Conservation (phyloP, 2,113 vertebrate genomes). For the Puntigrus tetrazona region DNA sequence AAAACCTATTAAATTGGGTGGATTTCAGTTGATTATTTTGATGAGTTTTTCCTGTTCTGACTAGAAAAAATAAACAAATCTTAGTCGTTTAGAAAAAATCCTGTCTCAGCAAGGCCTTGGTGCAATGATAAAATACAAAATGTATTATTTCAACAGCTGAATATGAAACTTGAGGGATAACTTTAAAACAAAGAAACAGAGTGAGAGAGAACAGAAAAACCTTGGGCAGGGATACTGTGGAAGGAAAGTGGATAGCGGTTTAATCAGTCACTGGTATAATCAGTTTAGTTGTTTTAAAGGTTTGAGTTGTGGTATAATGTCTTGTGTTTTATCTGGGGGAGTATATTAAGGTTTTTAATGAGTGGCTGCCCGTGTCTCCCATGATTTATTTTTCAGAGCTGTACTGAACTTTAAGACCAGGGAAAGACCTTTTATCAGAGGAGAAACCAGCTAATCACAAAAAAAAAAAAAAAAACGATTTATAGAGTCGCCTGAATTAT, state of each 20-base stretch:
- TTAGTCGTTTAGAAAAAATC: background rate
- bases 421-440: conserved; percentile 29
- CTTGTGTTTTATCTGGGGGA: background rate
- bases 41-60: background rate
- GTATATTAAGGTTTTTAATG: background rate
- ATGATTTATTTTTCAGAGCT: conserved; percentile 27
- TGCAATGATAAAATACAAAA: background rate
- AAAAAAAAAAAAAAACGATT: too few relatives aligned
- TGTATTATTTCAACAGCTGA: background rate
- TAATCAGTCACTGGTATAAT: background rate
- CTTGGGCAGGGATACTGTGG: too few relatives aligned
- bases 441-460: conserved; percentile 14
- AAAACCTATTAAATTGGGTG: background rate
- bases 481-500: background rate
- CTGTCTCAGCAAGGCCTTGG: background rate
- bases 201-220: background rate
- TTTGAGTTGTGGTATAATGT: conserved; percentile 1
- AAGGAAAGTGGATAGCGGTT: background rate
- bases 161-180: background rate
- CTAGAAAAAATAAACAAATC: background rate
- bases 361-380: conserved; percentile 3
- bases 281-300: background rate
- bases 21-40: background rate
- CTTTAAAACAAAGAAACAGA: background rate
- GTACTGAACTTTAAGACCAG: conserved; percentile 18